Base-by-base conservation (phyloP, 2,888 invertebrate species). In the Ormyrus labotus region DNA sequence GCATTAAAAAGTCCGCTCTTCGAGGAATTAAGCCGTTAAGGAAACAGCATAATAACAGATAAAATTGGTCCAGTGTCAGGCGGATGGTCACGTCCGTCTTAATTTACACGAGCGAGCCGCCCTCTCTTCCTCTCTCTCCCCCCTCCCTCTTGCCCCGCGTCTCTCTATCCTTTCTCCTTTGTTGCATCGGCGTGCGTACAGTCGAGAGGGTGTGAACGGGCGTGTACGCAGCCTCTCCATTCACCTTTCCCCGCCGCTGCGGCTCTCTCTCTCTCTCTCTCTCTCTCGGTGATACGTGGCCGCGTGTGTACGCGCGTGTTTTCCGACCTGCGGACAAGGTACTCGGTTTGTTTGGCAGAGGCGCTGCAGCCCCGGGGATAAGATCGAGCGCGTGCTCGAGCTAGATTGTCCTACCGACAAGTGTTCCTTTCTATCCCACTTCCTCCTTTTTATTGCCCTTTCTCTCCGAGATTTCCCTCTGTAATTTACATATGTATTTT, bases 401-500 rank as follows among this genome's bases (percentile, higher is more conserved):
- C 67, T 73, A 81, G 80, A 81, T 81, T 76, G 76, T 58, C 63
- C 63, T 51, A 53, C 75, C 78, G 77, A 83, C 83, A 82, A 81
- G 79, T 81, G 77, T 82, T 53, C 47, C 71, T 71, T 53, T 75
- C 58, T 4, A 4, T 74, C 64, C 63, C 11, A 68, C 75, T 83
- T 76, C 68, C 74, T 78, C 60, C 19, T 80, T 78, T 76, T 76
- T 81, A 77, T 78, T 72, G 78, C 73, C 69, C 75, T 53, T 68
- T 75, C 67, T 68, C 34, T 71, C 74, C 8, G 3, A n/a, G 72
- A 78, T 74, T 70, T 74, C 78, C 74, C 10, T 50, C 7, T 5
- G 7, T 60, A 45, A 79, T 79, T 79, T 74, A 74, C 74, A 79
- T 79, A 68, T 19, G 61, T 50, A 55, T 69, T 8, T 45, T 7